Base-by-base conservation (phyloP, 2,797 vertebrate genomes). In the Gephyroberyx darwinii region DNA sequence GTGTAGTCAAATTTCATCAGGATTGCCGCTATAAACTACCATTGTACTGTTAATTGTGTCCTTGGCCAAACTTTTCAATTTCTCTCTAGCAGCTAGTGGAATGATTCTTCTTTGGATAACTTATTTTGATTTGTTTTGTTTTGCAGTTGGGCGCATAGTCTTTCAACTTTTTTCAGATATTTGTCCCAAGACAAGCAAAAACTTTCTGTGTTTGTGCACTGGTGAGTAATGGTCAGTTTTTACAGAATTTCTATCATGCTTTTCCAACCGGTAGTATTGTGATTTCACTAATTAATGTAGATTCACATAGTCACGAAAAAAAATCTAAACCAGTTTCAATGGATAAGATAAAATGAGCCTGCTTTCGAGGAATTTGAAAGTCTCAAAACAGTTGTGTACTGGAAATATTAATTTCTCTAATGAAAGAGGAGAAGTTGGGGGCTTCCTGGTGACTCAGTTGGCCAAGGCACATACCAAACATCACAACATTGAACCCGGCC, bases 181-280 rank as follows among this genome's bases (percentile, higher is more conserved):
- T 84, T 99, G 98, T 95, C 97, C 98, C 80, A 98, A 96, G 94
- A 99, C 98, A 35, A 97, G 98, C 91, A 98, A 96, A 93, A 99
- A 99, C 92, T 99, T 99, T 88, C 96, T 98, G 82, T 96, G 94
- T 90, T 91, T 99, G 78, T 99, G 98, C 90, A 98, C 98, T 39
- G 98, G 98, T 99, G 74, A 91, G 94, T 92, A 76, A 30, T 62
- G 7, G 65, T 61, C 20, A 58, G 3, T 41, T 62, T 54, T 37
- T 6, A 64, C 33, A 5, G 10, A 52, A 52, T 10, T 37, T 6
- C 5, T 39, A 16, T 26, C 22, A 4, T 69, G n/a, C 4, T 35
- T 30, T 53, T 65, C 6, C 19, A 14, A 16, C 2, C 47, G 17
- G 14, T 47, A 17, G 45, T 47, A 8, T 52, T 37, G 9, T 52